Evolutionary conservation across 2,113 vertebrate species (phyloP), one percentile per base, ranked within the genome.

Genomic region (Isurus oxyrinchus): DNA sequence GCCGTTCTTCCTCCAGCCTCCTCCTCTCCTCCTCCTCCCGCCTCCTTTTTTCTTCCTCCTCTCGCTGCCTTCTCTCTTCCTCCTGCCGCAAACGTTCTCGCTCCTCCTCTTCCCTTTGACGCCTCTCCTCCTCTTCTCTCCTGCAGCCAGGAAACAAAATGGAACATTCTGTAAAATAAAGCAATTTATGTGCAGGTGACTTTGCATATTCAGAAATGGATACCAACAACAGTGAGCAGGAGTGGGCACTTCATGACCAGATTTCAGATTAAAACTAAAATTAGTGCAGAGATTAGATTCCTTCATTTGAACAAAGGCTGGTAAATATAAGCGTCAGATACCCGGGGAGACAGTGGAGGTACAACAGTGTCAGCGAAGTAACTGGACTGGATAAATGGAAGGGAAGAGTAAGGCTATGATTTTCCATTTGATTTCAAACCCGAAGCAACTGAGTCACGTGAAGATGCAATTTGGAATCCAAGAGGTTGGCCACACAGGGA

Each of bases 121-220:
- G 98, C 6, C 98, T 98, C 96, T 99, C 99, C 96, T 99, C 99
- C 96, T 99, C 99, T 97, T 99, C 99, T 97, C 97, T 98, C 97
- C 99, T 99, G 97, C 35, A 96, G 97, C 27, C 25, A 2, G 16
- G 19, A 59, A 95, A 44, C 6, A 90, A 96, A n/a, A 55, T 3
- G 93, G 63, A 96, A 69, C 35, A 13, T 53, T 55, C 44, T 35
- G 44, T 53, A 53, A 95, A 95, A 19, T 8, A 27, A 72, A 95
- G 63, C 2, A 6, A 67, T 40, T 31, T 19, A 0, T 5, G 35
- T 7, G 35, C 90, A 93, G 31, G 57, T n/a, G 31, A 61, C 13
- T 93, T 13, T 2, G 35, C 13, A n/a, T 7, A 19, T 63, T 23
- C 90, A 23, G 90, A 21, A 76, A 8, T 63, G 57, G 14, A 63